A percentile compares a stretch with the other conserved stretches of the same genome.
Conservation (phyloP, 2,888 invertebrate genomes). For the Lingula anatina region DNA sequence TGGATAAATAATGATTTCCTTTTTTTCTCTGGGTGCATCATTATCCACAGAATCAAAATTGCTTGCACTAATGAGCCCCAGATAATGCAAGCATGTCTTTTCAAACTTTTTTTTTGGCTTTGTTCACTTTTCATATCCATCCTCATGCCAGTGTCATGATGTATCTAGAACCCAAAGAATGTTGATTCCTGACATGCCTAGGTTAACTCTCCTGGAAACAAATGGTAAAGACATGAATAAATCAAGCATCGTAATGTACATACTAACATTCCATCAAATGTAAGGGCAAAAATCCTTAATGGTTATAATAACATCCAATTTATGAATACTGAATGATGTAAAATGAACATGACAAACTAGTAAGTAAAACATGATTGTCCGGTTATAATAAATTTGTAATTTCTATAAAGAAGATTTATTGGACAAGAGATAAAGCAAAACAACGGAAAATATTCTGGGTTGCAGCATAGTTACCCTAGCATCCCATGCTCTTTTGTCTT, state of each 20-base stretch:
- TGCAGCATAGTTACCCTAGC: constrained; percentile 57
- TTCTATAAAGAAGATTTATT: not conserved
- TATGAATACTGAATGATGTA: no score
- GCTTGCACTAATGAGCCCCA: no score
- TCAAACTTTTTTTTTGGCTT: no score
- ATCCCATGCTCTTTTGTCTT: constrained; percentile 69
- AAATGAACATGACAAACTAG: no score
- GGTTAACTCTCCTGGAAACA: constrained; percentile 60
- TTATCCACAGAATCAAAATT: no score
- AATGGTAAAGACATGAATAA: not conserved
- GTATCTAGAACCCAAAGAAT: constrained; percentile 56
- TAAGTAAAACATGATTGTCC: not conserved
- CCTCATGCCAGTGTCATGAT: no score
- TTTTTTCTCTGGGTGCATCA: no score
- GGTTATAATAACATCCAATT: no score
- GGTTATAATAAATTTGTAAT: not conserved
- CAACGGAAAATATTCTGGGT: not conserved
- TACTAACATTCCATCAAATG: not conserved
- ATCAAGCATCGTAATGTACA: not conserved
- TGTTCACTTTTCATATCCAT: no score
- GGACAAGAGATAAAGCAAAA: not conserved
- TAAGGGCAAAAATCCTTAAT: no score
- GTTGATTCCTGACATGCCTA: constrained; percentile 77
- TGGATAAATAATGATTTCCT: no score
- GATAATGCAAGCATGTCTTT: no score